Base-by-base conservation (phyloP, 2,797 vertebrate species). In the Oreortyx pictus region DNA sequence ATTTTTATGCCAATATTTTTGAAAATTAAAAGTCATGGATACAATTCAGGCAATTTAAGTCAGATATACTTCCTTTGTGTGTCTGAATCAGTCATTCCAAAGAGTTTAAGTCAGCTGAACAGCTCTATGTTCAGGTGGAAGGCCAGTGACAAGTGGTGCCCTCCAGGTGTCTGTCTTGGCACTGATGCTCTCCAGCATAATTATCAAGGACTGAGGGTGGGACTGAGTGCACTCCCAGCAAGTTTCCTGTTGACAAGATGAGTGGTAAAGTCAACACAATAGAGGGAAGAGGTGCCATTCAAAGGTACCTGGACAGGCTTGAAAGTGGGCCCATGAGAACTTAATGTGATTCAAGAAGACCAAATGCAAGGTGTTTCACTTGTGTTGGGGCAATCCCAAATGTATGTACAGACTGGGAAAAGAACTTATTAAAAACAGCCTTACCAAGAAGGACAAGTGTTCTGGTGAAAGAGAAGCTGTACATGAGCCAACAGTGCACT, bases 1-100 rank as follows among this genome's bases (percentile, higher is more conserved):
- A 90, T 56, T 92, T 92, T 85, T 87, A 85, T 59, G 65, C 78
- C 54, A 86, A 62, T 5, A 31, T 60, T 90, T 80, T 85, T 46
- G 61, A 94, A 86, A 85, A 33, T 18, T 88, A 29, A 77, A 70
- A 78, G 14, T 75, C 65, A 86, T 56, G n/a, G 62, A 56, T 37
- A 70, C 82, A 94, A 52, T 29, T 13, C 44, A 74, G n/a, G 37
- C 23, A 57, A 37, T 27, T 11, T 85, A 60, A 90, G 65, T 65
- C 72, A 85, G 44, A 82, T 79, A 71, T 43, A 46, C 13, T 80
- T 77, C 15, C 41, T 70, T 79, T 46, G 46, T n/a, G 24, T 50
- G 27, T 89, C 54, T 72, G 68, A 72, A 82, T 61, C 41, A 31
- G 29, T 74, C 12, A 76, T 77, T 87, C 22, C 37, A 80, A 64